A percentile compares a stretch with the other conserved stretches of the same genome.
These are phyloP conservation scores for Halcyon badia DNA, from an alignment of 2,797 vertebrate species.

Conservation along the genomic window DNA sequence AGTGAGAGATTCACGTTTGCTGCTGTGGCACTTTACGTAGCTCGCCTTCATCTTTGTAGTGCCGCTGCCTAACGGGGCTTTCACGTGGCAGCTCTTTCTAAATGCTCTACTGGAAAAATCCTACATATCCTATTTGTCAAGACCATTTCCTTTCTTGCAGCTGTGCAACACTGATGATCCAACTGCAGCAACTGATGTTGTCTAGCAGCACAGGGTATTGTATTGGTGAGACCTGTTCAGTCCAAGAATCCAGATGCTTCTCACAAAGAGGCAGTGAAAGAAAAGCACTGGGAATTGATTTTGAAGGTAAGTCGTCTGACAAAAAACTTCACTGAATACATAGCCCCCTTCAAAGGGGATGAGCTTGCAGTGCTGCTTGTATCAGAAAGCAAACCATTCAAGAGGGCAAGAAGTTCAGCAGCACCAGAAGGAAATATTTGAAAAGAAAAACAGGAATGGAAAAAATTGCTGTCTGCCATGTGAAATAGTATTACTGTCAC, in stretches of 20 bases:
- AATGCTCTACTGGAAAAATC: conserved; percentile 27
- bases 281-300: conserved; percentile 2
- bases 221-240: neutral
- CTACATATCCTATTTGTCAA: conserved; percentile 6
- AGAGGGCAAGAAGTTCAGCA: conserved; percentile 42
- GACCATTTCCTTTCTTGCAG: conserved; percentile 18
- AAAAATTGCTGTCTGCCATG: conserved; percentile 35
- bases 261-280: neutral
- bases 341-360: conserved; percentile 11
- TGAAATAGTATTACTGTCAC: conserved; percentile 37
- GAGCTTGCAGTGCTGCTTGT: neutral
- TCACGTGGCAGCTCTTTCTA: conserved; percentile 20
- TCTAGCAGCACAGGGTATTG: neutral
- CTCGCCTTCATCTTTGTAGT: neutral
- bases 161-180: neutral
- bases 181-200: neutral
- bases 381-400: conserved; percentile 9
- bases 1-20: neutral
- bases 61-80: neutral
- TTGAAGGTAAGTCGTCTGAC: conserved; percentile 31
- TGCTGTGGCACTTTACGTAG: neutral
- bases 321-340: conserved; percentile 42
- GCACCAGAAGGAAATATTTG: conserved; percentile 16
- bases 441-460: conserved; percentile 57
- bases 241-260: conserved; percentile 15